These are phyloP conservation scores for Scomber colias DNA, from an alignment of 2,113 vertebrate genomes.

Conservation along the genomic window DNA sequence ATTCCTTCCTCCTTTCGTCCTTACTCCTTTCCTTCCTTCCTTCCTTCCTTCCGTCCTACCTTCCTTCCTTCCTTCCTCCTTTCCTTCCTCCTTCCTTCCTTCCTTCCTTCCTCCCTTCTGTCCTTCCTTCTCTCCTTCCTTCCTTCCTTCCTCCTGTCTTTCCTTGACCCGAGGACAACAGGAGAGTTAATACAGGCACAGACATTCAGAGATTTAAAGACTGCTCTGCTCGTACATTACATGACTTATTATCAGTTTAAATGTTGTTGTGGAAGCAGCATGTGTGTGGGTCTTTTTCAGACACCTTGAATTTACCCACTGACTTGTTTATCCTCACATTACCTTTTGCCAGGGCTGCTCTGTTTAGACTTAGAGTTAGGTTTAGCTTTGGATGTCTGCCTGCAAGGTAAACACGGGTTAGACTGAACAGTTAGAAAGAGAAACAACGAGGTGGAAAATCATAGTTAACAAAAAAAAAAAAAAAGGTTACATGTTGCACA, in stretches of 20 bases:
- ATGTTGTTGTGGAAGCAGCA: slow-evolving; percentile 10
- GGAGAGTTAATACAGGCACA: too few relatives aligned
- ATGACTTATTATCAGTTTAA: neutral
- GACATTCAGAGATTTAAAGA: too few relatives aligned
- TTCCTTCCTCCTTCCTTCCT: too few relatives aligned
- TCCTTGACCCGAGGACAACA: too few relatives aligned
- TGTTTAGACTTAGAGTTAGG: slow-evolving; percentile 86
- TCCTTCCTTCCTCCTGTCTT: too few relatives aligned
- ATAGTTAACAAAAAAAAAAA: neutral
- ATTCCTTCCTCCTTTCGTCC: too few relatives aligned
- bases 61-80: too few relatives aligned
- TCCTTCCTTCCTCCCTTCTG: too few relatives aligned
- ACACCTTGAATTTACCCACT: slow-evolving; percentile 19
- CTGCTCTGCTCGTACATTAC: too few relatives aligned
- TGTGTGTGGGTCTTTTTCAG: slow-evolving; percentile 41
- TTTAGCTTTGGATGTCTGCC: slow-evolving; percentile 89
- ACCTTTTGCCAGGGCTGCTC: slow-evolving; percentile 89
- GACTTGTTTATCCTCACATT: slow-evolving; percentile 75
- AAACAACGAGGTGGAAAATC: slow-evolving; percentile 18
- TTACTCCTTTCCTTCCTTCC: too few relatives aligned
- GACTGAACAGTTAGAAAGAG: slow-evolving; percentile 38
- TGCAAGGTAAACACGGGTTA: slow-evolving; percentile 90
- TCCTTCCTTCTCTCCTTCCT: too few relatives aligned
- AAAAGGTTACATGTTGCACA: slow-evolving; percentile 10
- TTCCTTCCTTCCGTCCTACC: too few relatives aligned